phyloP scores from a whole-genome alignment of 1,140 invertebrate species.

The Plectus sambesii region DNA sequence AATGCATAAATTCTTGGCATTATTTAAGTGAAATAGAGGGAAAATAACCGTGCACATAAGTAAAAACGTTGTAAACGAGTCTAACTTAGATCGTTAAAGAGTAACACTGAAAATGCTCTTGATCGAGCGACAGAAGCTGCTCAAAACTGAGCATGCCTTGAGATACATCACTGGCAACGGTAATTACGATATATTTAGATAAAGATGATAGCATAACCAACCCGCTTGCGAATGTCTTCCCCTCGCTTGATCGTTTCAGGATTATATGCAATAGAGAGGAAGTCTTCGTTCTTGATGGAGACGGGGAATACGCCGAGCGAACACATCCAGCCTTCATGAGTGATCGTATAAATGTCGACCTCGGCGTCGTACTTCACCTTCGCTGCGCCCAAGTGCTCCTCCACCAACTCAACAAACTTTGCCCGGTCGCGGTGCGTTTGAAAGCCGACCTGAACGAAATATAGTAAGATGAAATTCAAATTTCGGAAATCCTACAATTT shows the following conservation, averaged over 20 bases:
- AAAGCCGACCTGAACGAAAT: constrained; percentile 37
- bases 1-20: too few relatives aligned
- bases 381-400: constrained; percentile 32
- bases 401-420: constrained; percentile 36
- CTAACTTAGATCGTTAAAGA: too few relatives aligned
- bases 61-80: too few relatives aligned
- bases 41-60: too few relatives aligned
- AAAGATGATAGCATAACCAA: constrained; percentile 19
- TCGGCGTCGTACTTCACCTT: constrained; percentile 29
- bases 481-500: too few relatives aligned
- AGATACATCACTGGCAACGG: too few relatives aligned
- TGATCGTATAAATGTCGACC: constrained; percentile 39
- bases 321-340: constrained; percentile 42
- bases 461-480: too few relatives aligned
- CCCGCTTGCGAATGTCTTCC: constrained; percentile 35
- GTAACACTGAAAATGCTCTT: too few relatives aligned
- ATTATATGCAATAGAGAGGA: constrained; percentile 32
- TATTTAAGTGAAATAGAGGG: too few relatives aligned
- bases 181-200: too few relatives aligned
- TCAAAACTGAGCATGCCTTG: too few relatives aligned
- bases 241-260: constrained; percentile 30
- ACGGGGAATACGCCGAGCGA: constrained; percentile 45
- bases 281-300: constrained; percentile 44
- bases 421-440: constrained; percentile 42
- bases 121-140: too few relatives aligned